Base-by-base conservation (phyloP, 92 coral and sea anemone genomes). In the Hydrozoanthus gracilis region DNA sequence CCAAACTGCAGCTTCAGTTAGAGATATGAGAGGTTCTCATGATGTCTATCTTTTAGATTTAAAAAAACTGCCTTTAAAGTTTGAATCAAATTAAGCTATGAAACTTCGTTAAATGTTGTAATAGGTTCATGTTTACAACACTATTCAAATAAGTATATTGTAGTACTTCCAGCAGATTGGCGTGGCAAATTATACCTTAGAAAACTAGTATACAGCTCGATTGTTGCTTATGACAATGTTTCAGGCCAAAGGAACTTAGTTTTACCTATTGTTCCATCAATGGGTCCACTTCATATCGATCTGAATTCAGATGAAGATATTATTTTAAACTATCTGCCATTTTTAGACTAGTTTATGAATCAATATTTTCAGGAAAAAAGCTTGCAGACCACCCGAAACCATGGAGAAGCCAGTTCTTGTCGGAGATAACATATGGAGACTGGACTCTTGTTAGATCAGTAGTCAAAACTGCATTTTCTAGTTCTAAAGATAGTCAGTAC, bases 301-400 rank as follows among this genome's bases (percentile, higher is more conserved):
- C 84, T 86, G 49, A 86, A 77, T 77, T 83, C 89, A 51, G 77
- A 82, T 72, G 72, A 84, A 35, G 88, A 84, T 44, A 84, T 84
- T 71, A 68, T 84, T 39, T 13, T 72, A 2, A 77, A 17, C 13
- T 71, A 54, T 45, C 55, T 73, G 72, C 82, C 73, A 20, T n/a
- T n/a, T n/a, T n/a, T n/a, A n/a, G n/a, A n/a, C n/a, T n/a, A n/a
- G n/a, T n/a, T n/a, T n/a, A n/a, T n/a, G n/a, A n/a, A n/a, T n/a
- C 61, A 55, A n/a, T 84, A 7, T 55, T 84, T 84, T 58, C 82
- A 7, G 76, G 76, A 1, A 86, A 44, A 48, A 84, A 82, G 51
- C 79, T 90, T 45, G 88, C 93, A 14, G 91, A 91, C 55, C 78
- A 84, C 18, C 92, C 93, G 11, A 83, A 91, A 45, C 91, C 93